Conservation (phyloP, 2,888 invertebrate species). For the Argyresthia albistria region DNA sequence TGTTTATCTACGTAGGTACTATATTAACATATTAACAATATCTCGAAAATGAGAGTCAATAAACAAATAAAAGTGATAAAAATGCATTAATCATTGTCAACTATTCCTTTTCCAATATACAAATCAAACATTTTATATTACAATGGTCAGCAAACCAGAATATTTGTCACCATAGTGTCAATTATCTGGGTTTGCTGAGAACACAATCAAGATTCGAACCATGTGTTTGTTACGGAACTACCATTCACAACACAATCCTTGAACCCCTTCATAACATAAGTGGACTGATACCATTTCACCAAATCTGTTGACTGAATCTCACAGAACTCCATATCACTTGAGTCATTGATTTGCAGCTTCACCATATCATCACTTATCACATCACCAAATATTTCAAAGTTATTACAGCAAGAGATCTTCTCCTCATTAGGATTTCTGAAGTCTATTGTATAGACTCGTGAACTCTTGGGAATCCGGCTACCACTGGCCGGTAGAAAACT, state of each 20-base stretch:
- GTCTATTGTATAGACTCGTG: constrained; percentile 45
- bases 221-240: constrained; percentile 63
- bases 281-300: constrained; percentile 67
- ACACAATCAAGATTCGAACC: constrained; percentile 31
- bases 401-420: constrained; percentile 46
- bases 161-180: too few relatives aligned
- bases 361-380: constrained; percentile 23
- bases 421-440: constrained; percentile 31
- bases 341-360: constrained; percentile 20
- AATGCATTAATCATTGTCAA: too few relatives aligned
- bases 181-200: too few relatives aligned
- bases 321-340: constrained; percentile 23
- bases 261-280: constrained; percentile 69
- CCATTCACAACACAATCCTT: constrained; percentile 72
- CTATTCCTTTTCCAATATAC: too few relatives aligned
- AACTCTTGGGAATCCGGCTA: constrained; percentile 43
- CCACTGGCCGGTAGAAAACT: constrained; percentile 45
- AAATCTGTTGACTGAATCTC: constrained; percentile 47
- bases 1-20: too few relatives aligned
- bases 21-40: too few relatives aligned
- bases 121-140: too few relatives aligned
- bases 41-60: too few relatives aligned
- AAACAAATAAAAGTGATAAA: too few relatives aligned
- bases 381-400: constrained; percentile 54
- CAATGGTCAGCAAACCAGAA: too few relatives aligned